These are phyloP conservation scores for Diploptera punctata DNA, from an alignment of 2,888 invertebrate species.

Conservation along the genomic window DNA sequence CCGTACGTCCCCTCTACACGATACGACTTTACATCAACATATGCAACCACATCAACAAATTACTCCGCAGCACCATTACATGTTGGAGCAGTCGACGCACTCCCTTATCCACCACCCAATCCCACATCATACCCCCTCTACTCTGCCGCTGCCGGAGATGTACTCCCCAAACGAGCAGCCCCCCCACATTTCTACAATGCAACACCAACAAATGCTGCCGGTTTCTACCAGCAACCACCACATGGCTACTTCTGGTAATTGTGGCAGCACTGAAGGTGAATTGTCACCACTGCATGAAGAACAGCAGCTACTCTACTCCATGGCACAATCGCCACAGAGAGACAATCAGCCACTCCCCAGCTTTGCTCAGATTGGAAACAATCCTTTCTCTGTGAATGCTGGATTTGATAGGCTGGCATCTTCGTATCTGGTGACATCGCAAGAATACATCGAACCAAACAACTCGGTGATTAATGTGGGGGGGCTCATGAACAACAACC, in stretches of 20 bases:
- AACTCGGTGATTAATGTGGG: slow-evolving; percentile 67
- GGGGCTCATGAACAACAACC: slow-evolving; percentile 63
- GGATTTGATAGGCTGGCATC: not conserved
- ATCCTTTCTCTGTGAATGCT: not conserved
- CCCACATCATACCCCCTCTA: slow-evolving; percentile 38
- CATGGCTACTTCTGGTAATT: slow-evolving; percentile 81
- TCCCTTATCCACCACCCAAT: slow-evolving; percentile 52
- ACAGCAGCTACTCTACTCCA: not conserved
- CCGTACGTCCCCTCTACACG: slow-evolving; percentile 22
- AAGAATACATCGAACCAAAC: slow-evolving; percentile 5
- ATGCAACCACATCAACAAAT: slow-evolving; percentile 5
- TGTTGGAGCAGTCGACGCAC: slow-evolving; percentile 49
- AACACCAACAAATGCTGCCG: slow-evolving; percentile 47
- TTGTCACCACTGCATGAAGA: slow-evolving; percentile 9
- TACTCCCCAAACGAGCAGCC: slow-evolving; percentile 85
- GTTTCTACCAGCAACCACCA: slow-evolving; percentile 61
- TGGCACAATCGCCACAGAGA: not conserved
- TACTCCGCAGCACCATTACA: slow-evolving; percentile 37
- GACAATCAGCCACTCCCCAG: slow-evolving; percentile 63
- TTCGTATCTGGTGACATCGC: slow-evolving; percentile 16
- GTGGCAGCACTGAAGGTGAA: slow-evolving; percentile 11
- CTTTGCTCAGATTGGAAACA: slow-evolving; percentile 64
- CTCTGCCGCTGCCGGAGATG: slow-evolving; percentile 54
- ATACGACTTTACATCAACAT: not conserved
- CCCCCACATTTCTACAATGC: slow-evolving; percentile 58